phyloP scores from a whole-genome alignment of 2,113 vertebrate genomes.

The Podiceps cristatus region DNA sequence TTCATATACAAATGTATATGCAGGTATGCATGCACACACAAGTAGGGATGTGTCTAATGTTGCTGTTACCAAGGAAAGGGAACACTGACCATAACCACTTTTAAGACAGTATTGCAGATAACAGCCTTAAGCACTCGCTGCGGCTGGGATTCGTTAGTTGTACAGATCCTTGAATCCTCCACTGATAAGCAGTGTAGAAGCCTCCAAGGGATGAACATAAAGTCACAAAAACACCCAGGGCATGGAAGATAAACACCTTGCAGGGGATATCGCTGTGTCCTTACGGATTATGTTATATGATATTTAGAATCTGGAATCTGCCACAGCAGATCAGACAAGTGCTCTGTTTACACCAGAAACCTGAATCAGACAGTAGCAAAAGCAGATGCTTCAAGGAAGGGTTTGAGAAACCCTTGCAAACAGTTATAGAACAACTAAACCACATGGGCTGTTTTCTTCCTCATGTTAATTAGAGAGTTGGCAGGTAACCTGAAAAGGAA shows the following conservation, averaged over 20 bases:
- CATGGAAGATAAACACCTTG: not conserved
- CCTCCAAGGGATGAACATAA: not conserved
- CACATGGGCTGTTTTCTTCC: not conserved
- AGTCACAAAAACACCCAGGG: not conserved
- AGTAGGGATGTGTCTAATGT: accelerated
- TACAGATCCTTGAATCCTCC: not conserved
- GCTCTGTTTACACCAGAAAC: not conserved
- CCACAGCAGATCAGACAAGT: not conserved
- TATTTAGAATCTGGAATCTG: constrained; percentile 9
- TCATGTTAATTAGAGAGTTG: not conserved
- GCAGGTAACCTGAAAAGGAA: not conserved
- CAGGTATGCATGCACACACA: too few relatives aligned
- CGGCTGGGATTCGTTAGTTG: not conserved
- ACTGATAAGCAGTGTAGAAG: not conserved
- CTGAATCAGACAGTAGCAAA: not conserved
- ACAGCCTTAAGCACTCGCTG: not conserved
- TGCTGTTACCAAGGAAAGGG: not conserved
- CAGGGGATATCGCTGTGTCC: not conserved
- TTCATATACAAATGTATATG: accelerated
- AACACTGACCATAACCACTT: not conserved
- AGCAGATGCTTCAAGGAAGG: not conserved
- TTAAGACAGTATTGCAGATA: not conserved
- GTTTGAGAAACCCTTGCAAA: not conserved
- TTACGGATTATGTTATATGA: not conserved
- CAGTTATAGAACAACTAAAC: not conserved